These are phyloP conservation scores for Sciaenops ocellatus DNA, from an alignment of 2,797 vertebrate genomes.

Conservation along the genomic window DNA sequence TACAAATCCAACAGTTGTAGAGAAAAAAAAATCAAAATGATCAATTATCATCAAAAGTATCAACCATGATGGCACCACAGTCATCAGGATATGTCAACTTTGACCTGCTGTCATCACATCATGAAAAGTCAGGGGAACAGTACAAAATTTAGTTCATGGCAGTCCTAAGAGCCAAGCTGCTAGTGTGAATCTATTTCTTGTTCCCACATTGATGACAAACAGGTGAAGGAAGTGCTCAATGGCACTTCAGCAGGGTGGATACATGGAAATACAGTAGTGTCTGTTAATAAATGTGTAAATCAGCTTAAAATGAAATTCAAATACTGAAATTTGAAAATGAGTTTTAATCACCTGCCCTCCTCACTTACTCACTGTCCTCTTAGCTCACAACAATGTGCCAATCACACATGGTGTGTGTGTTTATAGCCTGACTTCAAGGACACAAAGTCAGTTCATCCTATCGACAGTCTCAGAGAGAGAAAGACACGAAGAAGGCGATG, in stretches of 20 bases:
- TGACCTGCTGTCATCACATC: no score
- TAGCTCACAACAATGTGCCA: constrained; percentile 11
- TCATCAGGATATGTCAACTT: no score
- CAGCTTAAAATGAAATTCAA: background rate
- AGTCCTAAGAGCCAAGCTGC: background rate
- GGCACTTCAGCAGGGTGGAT: background rate
- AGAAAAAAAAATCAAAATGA: no score
- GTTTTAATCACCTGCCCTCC: constrained; percentile 14
- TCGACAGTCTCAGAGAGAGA: constrained; percentile 43
- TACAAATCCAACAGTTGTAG: background rate
- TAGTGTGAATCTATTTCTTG: no score
- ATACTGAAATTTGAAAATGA: constrained; percentile 24
- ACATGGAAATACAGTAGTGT: background rate
- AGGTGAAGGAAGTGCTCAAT: background rate
- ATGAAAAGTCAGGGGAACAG: no score
- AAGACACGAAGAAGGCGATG: constrained; percentile 26
- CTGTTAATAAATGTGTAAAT: constrained; percentile 1
- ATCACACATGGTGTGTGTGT: constrained; percentile 5
- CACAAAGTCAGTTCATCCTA: constrained; percentile 38
- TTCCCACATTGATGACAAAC: background rate
- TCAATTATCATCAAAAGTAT: no score
- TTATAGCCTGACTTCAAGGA: constrained; percentile 53
- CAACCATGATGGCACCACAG: no score
- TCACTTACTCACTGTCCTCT: background rate
- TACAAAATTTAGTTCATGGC: no score